Base-by-base conservation (phyloP, 2,113 vertebrate genomes). In the Actenoides hombroni region DNA sequence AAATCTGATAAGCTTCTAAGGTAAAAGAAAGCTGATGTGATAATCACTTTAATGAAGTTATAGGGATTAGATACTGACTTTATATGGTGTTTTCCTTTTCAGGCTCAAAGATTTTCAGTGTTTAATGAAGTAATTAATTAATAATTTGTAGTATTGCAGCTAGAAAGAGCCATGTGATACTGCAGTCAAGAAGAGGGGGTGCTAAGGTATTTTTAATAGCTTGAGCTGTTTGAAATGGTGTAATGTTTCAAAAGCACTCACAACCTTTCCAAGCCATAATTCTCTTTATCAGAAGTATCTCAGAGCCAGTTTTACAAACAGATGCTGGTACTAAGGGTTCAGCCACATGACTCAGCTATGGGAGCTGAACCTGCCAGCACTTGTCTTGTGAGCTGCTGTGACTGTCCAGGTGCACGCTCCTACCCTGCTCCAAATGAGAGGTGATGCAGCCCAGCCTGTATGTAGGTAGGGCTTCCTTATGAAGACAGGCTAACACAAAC, bases 271-370 rank as follows among this genome's bases (percentile, higher is more conserved):
- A 70, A 71, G 60, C 63, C 21, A 23, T 44, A 64, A 61, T 67
- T 88, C 26, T 59, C 63, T 91, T 83, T 94, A 92, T 78, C 90
- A 49, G 71, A 71, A 83, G 24, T 37, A 79, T 88, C 85, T 93
- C n/a, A 25, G 59, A 91, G 68, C 17, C 85, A 90, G 68, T 74
- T 96, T 81, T 95, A 83, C 90, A 88, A 83, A 86, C 61, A 83
- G 44, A 29, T 88, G 75, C 39, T 46, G 68, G 68, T 88, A 33
- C 82, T 54, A 16, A 81, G 83, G 68, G 83, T 80, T 93, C 87
- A 86, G 68, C n/a, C 80, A n/a, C 60, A 60, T 82, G 92, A 91
- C 37, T 86, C 42, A 29, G 46, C 64, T 42, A 7, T 29, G 86
- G 88, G 88, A 81, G 83, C 68, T 1, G 0, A 71, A 44, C 91